Evolutionary conservation across 53 echinoderm and acorn worm genomes (phyloP).

Genomic region (Stichopus horrens): DNA sequence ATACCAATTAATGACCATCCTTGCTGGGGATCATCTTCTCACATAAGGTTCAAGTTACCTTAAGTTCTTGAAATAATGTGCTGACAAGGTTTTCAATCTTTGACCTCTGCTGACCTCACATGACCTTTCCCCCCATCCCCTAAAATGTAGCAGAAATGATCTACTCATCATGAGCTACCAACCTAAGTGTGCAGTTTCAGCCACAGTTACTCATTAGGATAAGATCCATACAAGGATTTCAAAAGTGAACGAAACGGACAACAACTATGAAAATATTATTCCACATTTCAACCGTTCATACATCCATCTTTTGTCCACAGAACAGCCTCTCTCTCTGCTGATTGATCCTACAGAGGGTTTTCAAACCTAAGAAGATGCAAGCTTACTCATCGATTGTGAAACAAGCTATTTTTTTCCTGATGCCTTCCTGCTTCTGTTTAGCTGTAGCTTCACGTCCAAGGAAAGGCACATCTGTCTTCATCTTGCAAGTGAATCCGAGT

Average conservation of each 20-base stretch:
- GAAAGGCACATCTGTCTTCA: slow-evolving; percentile 89
- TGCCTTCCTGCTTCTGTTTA: slow-evolving; percentile 85
- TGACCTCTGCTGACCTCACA: background rate
- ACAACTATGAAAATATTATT: no score
- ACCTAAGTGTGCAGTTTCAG: background rate
- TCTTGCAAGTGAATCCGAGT: slow-evolving; percentile 91
- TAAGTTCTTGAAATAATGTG: background rate
- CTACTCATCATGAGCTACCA: background rate
- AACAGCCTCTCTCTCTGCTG: no score
- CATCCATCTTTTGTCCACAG: no score
- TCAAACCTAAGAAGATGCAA: background rate
- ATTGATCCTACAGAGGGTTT: no score
- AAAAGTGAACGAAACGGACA: background rate
- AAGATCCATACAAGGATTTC: background rate
- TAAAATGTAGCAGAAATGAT: background rate
- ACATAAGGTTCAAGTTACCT: background rate
- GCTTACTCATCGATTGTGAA: slow-evolving; percentile 94
- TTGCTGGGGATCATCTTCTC: background rate
- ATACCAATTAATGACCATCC: no score
- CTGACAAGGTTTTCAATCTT: slow-evolving; percentile 2
- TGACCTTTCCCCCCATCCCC: background rate
- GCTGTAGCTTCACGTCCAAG: slow-evolving; percentile 83
- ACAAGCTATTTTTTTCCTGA: slow-evolving; percentile 75
- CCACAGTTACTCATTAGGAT: background rate
- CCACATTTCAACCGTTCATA: no score